These are phyloP conservation scores for Ferrisia virgata DNA, from an alignment of 2,888 invertebrate species.

Conservation along the genomic window DNA sequence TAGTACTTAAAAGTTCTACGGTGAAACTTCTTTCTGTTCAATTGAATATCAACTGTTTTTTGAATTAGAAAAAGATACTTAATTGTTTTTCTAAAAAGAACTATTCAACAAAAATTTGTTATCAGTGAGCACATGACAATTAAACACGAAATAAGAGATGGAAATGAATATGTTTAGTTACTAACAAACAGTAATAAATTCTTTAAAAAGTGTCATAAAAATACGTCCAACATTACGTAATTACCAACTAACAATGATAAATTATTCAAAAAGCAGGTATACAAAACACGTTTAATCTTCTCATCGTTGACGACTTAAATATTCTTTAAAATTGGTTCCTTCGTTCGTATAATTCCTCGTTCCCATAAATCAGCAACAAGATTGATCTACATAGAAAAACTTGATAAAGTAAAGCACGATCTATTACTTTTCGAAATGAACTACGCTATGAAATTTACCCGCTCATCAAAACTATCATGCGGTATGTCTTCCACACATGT, in stretches of 20 bases:
- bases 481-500: constrained; percentile 70
- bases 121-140: no score
- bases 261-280: background rate
- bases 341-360: constrained; percentile 73
- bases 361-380: constrained; percentile 77
- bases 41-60: no score
- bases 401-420: background rate
- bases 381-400: constrained; percentile 37
- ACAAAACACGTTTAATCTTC: background rate
- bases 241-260: background rate
- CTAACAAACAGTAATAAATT: background rate
- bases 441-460: constrained; percentile 59
- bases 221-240: no score
- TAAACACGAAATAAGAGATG: no score
- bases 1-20: no score
- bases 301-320: background rate
- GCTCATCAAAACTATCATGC: constrained; percentile 61
- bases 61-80: no score
- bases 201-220: no score
- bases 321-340: constrained; percentile 55
- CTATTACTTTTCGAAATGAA: background rate
- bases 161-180: background rate
- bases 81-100: no score
- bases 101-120: no score
- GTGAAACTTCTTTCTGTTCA: no score